phyloP scores from a whole-genome alignment of 1,140 invertebrate species.

The Laupala kohalensis region DNA sequence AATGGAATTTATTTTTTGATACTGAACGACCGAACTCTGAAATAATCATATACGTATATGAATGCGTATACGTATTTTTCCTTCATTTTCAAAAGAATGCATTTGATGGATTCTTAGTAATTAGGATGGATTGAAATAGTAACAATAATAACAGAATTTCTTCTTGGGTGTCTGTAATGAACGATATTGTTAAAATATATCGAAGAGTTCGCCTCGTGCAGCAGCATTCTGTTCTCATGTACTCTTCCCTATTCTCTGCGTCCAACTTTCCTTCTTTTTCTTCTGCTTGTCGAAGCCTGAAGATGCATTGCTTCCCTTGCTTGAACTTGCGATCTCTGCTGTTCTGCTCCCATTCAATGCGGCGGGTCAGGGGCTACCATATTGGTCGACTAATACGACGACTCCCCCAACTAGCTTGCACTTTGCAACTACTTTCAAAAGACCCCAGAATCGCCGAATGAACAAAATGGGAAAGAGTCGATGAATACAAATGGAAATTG shows the following conservation, averaged over 20 bases:
- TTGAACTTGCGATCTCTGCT: background rate
- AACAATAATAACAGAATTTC: no score
- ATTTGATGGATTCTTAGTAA: no score
- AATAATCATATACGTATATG: no score
- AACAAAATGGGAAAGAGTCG: background rate
- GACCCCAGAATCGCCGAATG: background rate
- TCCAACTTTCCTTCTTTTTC: background rate
- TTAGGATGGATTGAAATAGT: no score
- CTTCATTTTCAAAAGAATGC: no score
- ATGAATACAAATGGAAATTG: background rate
- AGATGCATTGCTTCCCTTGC: background rate
- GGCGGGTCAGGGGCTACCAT: background rate
- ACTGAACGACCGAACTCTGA: no score
- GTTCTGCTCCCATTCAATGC: background rate
- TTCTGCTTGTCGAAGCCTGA: background rate
- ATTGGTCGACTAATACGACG: background rate
- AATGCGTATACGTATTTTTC: no score
- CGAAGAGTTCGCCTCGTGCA: no score
- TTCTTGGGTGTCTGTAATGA: no score
- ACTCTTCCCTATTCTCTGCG: background rate
- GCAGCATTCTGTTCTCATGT: no score
- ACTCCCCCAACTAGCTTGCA: background rate
- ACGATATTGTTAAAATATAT: background rate
- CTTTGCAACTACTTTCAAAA: background rate
- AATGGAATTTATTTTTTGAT: no score